Base-by-base conservation (phyloP, 2,113 vertebrate species). In the Eclectus roratus region DNA sequence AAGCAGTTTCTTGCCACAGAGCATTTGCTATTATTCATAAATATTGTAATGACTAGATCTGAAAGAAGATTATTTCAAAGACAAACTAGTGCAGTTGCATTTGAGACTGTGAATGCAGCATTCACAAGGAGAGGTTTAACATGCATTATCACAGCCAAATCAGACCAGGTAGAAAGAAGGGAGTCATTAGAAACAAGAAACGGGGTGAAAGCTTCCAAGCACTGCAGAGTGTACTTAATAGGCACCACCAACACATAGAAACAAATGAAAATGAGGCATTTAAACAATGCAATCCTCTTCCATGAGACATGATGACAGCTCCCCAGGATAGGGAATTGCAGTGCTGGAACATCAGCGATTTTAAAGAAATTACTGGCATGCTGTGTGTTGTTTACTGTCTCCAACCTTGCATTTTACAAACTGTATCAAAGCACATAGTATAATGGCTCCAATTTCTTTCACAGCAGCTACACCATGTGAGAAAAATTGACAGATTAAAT, bases 401-500 rank as follows among this genome's bases (percentile, higher is more conserved):
- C 91, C 97, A 92, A 95, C 92, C 96, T 97, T 94, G 91, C 73
- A 29, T 96, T 98, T 98, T 97, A 97, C 96, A 97, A 95, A 95
- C 96, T 83, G 71, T 88, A 97, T 97, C 97, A 97, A 98, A 98
- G 96, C 96, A 88, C 43, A 10, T 39, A 88, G 61, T 92, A 33
- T 86, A 98, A 97, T 91, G 70, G 94, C 97, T 97, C 97, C 96
- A 97, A 98, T 98, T 97, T 93, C 95, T 94, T 93, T 97, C 97
- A 58, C 96, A 97, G 97, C 95, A 97, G 97, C 96, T 52, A 80
- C 91, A 60, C 83, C 73, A 70, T 74, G 85, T 91, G 96, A 97
- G 95, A 85, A 97, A 97, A 98, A 97, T 76, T 94, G 98, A 96
- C 95, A 97, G 96, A 97, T 98, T 98, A 97, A 97, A 96, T 84